Evolutionary conservation across 2,888 invertebrate genomes (phyloP), one percentile per base, ranked within the genome.

Genomic region (Xestia rhomboidea): DNA sequence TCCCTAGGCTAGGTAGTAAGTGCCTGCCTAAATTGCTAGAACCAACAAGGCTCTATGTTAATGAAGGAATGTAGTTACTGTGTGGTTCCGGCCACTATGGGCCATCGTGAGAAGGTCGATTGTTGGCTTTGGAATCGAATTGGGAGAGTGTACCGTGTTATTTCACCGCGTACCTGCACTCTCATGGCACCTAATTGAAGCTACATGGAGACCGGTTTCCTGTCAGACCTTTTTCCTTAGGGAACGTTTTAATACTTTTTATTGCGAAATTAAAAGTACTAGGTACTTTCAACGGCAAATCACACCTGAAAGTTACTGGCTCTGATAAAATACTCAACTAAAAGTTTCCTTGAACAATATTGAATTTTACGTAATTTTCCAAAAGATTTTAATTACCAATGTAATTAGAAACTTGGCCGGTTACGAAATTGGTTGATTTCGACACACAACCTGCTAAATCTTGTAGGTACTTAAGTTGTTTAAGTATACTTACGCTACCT

Each of bases 311-410:
- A 83, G 64, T 68, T 34, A 41, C 34, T 10, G n/a, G 7, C 4
- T 38, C 0, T 62, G 46, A 68, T 82, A 27, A 38, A 71, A 63
- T 68, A 69, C 13, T 75, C 66, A 74, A 11, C 66, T 64, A 74
- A 68, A 81, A 72, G n/a, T 70, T 87, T 66, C 10, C 24, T 8
- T 3, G 21, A 54, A 21, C 27, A 7, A 41, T 79, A 67, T 79
- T 34, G 72, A 79, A 77, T 80, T 82, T 73, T 75, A 77, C 54
- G 54, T 73, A 69, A 78, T 76, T 79, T 70, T 27, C 15, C 11
- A 41, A 82, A 84, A 66, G 13, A 66, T 78, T 86, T 80, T 82
- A 84, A 88, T 88, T 78, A 79, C 24, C 15, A 44, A 60, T 69
- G 72, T 79, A 66, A 88, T 77, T 66, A 11, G 30, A 76, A 82